Base-by-base conservation (phyloP, 2,888 invertebrate species). In the Miltochrista miniata region DNA sequence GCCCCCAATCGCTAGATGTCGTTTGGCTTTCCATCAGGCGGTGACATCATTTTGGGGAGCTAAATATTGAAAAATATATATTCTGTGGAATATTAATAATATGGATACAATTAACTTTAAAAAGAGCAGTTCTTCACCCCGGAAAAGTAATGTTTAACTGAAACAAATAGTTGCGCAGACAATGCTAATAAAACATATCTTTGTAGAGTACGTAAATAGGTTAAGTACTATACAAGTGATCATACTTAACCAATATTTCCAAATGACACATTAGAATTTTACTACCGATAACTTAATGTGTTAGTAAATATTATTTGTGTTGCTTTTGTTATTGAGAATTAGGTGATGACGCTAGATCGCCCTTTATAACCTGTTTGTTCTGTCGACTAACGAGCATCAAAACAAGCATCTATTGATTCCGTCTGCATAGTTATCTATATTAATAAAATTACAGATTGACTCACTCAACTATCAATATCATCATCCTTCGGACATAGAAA, bases 81-180 rank as follows among this genome's bases (percentile, higher is more conserved):
- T n/a, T n/a, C n/a, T n/a, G n/a, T n/a, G n/a, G 35, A 24, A 41
- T 47, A 54, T 49, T 49, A 54, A 40, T 57, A 44, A 49, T 29
- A 38, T n/a, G 41, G 12, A 9, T 36, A 12, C 12, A 10, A 48
- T 48, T 50, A 39, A 36, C 31, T 49, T 45, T 34, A 61, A 38
- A 59, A 61, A 51, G 51, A 49, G 24, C 50, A 51, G 46, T 50
- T 54, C 49, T 56, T 58, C 43, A 54, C 39, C 54, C 53, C 56
- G 59, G 56, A 66, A 55, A 52, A 37, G 52, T 45, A 12, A 15
- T 44, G 34, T 56, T 44, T 43, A 45, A 54, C 18, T 57, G 41
- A 8, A 51, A 51, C 46, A 59, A 66, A 64, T 66, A 64, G 64
- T 59, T 53, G 38, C 47, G 35, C 55, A 63, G 59, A 48, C 56